Evolutionary conservation across 2,888 invertebrate genomes (phyloP).

Genomic region (Nomada flava): DNA sequence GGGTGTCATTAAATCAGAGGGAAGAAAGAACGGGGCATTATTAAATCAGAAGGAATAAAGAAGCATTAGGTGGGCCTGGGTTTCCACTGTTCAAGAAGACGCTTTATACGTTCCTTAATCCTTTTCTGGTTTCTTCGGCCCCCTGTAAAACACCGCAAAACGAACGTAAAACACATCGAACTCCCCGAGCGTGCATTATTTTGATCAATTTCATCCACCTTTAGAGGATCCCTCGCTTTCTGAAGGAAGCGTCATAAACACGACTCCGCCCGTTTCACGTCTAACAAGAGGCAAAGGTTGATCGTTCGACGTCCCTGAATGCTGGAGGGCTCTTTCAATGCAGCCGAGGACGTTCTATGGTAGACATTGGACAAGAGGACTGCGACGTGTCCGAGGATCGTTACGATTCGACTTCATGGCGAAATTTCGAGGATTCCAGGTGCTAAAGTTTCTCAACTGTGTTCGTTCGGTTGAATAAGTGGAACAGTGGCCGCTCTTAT

Average conservation of each 20-base stretch:
- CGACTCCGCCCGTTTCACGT: conserved; percentile 7
- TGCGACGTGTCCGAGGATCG: background rate
- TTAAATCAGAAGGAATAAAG: conserved; percentile 49
- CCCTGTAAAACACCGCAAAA: conserved; percentile 16
- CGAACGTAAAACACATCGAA: background rate
- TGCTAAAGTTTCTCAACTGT: background rate
- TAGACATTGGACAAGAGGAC: background rate
- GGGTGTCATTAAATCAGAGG: conserved; percentile 22
- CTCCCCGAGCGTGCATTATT: conserved; percentile 16
- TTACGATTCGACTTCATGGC: background rate
- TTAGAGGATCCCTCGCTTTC: conserved; percentile 1
- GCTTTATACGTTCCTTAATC: conserved; percentile 32
- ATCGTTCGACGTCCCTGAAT: conserved; percentile 18
- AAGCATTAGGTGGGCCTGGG: conserved; percentile 34
- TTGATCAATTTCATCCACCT: conserved; percentile 41
- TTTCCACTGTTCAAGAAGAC: background rate
- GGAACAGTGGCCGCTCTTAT: background rate
- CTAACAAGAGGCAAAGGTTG: conserved; percentile 24
- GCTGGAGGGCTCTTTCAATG: conserved; percentile 3
- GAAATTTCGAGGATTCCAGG: background rate
- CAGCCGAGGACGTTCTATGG: conserved; percentile 19
- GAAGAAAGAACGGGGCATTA: conserved; percentile 27
- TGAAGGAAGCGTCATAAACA: conserved; percentile 19
- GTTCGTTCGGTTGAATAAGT: too few relatives aligned
- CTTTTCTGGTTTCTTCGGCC: conserved; percentile 1